Evolutionary conservation across 30 jellyfish, hydroid and myxozoan genomes (phyloP).

Genomic region (Phacellophora camtschatica): DNA sequence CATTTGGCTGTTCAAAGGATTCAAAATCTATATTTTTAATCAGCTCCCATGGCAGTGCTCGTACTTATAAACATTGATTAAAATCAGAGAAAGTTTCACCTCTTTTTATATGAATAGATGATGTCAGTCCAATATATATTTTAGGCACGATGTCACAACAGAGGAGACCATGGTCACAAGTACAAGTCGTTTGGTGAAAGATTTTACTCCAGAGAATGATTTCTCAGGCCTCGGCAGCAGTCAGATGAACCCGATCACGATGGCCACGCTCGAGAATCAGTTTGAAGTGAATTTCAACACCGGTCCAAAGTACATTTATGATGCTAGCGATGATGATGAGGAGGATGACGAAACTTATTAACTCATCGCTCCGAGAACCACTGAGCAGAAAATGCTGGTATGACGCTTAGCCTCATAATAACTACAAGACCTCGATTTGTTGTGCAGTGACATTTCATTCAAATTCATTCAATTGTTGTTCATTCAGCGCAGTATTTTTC

Average conservation of each 20-base stretch:
- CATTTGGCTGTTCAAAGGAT: no score
- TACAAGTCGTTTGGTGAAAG: background rate
- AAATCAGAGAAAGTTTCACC: background rate
- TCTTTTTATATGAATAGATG: no score
- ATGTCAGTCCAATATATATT: background rate
- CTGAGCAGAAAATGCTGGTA: conserved; percentile 11
- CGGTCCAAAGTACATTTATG: conserved; percentile 64
- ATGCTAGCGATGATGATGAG: conserved; percentile 61
- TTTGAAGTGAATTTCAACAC: background rate
- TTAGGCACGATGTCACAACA: background rate
- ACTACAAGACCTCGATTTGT: background rate
- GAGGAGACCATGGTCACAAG: background rate
- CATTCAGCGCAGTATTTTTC: background rate
- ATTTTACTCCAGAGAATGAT: background rate
- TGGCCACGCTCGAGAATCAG: background rate
- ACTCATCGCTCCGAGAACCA: background rate
- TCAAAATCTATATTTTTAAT: no score
- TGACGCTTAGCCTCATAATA: background rate
- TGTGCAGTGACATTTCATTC: conserved; percentile 5
- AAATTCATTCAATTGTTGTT: no score
- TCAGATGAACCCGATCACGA: background rate
- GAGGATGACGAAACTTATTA: conserved; percentile 41
- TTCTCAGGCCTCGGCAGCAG: background rate
- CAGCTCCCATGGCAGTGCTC: no score
- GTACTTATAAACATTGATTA: no score